A percentile compares a stretch with the other conserved stretches of the same genome.
These are phyloP conservation scores for Nettapus auritus DNA, from an alignment of 2,113 vertebrate genomes.

Conservation along the genomic window DNA sequence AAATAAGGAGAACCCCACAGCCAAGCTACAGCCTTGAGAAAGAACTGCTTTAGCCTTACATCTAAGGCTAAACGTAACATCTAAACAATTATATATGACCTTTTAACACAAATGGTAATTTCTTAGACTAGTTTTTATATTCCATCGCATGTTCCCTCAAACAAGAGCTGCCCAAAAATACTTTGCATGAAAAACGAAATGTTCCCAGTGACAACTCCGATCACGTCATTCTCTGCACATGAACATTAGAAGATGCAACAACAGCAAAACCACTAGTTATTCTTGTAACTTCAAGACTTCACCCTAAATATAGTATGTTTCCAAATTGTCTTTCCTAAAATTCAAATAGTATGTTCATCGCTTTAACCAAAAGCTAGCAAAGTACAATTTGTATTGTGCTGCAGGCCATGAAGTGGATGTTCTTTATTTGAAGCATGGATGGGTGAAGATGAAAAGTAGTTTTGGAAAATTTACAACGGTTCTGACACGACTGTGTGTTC, in stretches of 20 bases:
- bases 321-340: conserved; percentile 22
- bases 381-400: conserved; percentile 56
- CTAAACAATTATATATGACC: background rate
- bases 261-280: conserved; percentile 19
- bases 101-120: background rate
- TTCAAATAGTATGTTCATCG: conserved; percentile 6
- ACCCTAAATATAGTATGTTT: background rate
- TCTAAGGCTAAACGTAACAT: background rate
- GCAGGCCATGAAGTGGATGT: conserved; percentile 23
- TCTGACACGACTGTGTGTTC: background rate
- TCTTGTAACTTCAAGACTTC: conserved; percentile 17
- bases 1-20: background rate
- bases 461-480: conserved; percentile 33
- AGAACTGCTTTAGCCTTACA: background rate
- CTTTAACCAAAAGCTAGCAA: conserved; percentile 17
- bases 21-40: background rate
- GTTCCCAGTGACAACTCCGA: conserved; percentile 52
- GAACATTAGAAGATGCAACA: conserved; percentile 34
- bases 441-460: conserved; percentile 55
- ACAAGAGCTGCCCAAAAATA: conserved; percentile 27
- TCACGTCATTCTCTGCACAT: background rate
- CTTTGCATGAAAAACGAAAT: conserved; percentile 20
- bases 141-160: background rate
- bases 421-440: conserved; percentile 37
- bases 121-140: background rate